phyloP scores from a whole-genome alignment of 2,888 invertebrate genomes.

The Deroplatys truncata region DNA sequence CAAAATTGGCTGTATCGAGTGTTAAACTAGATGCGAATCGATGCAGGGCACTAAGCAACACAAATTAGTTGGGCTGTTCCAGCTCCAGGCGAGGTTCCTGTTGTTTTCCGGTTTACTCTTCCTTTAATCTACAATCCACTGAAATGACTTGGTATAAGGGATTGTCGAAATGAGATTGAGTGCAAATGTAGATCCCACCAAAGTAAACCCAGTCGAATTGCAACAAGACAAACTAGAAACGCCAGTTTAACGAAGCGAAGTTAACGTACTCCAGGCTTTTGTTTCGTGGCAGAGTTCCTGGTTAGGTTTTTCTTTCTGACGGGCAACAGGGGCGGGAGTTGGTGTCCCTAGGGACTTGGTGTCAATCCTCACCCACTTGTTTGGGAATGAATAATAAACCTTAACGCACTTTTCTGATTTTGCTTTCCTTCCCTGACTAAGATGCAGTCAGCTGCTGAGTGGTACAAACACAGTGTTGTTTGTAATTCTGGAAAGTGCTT shows the following conservation, averaged over 20 bases:
- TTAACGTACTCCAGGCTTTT: neutral
- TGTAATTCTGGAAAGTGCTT: slow-evolving; percentile 27
- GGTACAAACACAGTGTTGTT: slow-evolving; percentile 14
- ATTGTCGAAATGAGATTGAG: neutral
- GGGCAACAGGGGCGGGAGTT: neutral
- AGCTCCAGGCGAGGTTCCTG: neutral
- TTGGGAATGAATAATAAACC: slow-evolving; percentile 26
- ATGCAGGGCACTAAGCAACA: neutral
- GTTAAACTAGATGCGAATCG: neutral
- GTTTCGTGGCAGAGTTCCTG: neutral
- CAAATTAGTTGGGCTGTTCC: neutral
- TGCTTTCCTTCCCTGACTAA: neutral
- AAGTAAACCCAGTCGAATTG: neutral
- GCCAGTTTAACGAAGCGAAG: neutral
- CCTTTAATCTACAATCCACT: neutral
- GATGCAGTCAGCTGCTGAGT: neutral
- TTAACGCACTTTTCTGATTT: slow-evolving; percentile 28
- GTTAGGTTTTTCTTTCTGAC: neutral
- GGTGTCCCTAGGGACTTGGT: slow-evolving; percentile 11
- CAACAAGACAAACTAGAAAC: neutral
- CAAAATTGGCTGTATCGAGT: too few species aligned
- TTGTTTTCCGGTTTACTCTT: neutral
- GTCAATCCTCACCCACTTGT: slow-evolving; percentile 20
- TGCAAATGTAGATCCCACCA: neutral
- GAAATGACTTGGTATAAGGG: neutral